Evolutionary conservation across 2,113 vertebrate genomes (phyloP).

Genomic region (Corythornis madagascariensis): DNA sequence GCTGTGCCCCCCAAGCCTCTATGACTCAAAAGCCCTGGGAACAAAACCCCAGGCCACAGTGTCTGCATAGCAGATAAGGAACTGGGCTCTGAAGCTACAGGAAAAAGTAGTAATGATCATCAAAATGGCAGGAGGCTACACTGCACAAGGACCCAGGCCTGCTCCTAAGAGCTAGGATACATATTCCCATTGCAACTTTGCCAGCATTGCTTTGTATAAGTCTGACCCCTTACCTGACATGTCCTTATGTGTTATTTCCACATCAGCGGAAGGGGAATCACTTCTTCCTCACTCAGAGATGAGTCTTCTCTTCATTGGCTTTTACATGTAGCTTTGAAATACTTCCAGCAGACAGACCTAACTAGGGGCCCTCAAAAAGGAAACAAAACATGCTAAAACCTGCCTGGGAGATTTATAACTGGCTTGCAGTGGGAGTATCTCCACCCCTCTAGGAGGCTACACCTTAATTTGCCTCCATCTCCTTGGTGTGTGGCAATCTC

Average conservation of each 20-base stretch:
- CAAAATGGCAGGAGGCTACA: neutral
- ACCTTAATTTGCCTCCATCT: neutral
- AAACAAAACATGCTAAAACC: neutral
- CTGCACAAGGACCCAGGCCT: neutral
- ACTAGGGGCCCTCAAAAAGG: neutral
- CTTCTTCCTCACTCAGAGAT: neutral
- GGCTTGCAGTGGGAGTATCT: neutral
- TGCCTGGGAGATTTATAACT: neutral
- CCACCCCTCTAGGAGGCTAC: neutral
- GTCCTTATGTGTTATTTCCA: neutral
- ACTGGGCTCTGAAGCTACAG: neutral
- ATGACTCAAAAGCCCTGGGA: accelerated
- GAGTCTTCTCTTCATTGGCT: neutral
- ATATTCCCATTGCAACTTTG: neutral
- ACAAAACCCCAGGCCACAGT: neutral
- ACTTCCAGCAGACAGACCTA: neutral
- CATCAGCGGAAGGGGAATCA: neutral
- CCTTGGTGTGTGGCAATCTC: neutral
- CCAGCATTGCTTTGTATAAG: neutral
- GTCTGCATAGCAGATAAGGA: neutral
- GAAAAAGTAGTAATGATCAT: neutral
- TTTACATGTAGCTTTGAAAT: neutral
- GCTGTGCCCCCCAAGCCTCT: neutral
- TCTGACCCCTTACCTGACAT: neutral
- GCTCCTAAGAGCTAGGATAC: neutral